A percentile compares a stretch with the other conserved stretches of the same genome.
Conservation (phyloP, 2,888 invertebrate species). For the Parapristionchus giblindavisi region DNA sequence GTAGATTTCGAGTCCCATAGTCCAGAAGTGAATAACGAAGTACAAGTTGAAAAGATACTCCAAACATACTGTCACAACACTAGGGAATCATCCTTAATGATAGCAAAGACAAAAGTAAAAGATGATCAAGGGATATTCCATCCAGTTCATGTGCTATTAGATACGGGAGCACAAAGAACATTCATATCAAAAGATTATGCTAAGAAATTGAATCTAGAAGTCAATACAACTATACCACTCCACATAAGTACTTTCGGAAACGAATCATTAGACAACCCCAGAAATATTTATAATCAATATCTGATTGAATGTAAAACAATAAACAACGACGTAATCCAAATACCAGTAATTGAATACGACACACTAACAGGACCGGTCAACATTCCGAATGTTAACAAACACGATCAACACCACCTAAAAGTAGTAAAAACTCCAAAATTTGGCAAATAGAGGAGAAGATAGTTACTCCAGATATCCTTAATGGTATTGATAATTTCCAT, state of each 20-base stretch:
- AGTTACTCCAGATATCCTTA: background rate
- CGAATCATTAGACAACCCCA: background rate
- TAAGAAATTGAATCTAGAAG: background rate
- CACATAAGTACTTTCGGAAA: background rate
- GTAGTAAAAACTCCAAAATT: background rate
- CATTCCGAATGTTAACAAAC: background rate
- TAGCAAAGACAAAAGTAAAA: background rate
- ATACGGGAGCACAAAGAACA: background rate
- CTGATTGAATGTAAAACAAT: background rate
- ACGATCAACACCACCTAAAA: background rate
- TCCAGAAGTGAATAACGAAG: no score
- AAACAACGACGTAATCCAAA: background rate
- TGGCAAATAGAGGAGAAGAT: background rate
- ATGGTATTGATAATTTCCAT: background rate
- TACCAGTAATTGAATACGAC: background rate
- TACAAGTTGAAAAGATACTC: no score
- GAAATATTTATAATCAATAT: background rate
- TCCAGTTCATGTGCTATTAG: background rate
- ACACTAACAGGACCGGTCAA: background rate
- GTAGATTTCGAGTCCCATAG: no score
- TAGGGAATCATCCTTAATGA: no score
- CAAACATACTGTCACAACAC: no score
- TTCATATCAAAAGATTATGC: background rate
- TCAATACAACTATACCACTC: background rate
- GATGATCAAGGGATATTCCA: background rate